phyloP scores from a whole-genome alignment of 53 echinoderm and acorn worm genomes.

The Zoroaster sp. region DNA sequence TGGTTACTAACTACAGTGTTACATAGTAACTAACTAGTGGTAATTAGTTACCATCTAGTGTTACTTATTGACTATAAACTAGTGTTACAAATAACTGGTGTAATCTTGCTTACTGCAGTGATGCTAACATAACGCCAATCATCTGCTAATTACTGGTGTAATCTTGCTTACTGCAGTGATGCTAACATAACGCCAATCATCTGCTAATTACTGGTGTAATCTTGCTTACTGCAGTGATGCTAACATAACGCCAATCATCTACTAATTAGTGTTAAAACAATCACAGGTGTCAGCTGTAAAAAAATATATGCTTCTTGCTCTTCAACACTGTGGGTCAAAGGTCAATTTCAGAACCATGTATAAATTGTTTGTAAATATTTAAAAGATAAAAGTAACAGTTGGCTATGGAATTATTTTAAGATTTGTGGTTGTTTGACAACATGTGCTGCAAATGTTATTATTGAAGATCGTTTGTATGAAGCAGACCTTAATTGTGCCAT shows the following conservation, averaged over 20 bases:
- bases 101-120: not conserved
- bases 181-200: not conserved
- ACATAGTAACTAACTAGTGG: not conserved
- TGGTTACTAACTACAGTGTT: not conserved
- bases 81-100: not conserved
- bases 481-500: slow-evolving; percentile 28
- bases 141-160: not conserved
- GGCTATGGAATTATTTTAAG: not conserved
- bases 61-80: not conserved
- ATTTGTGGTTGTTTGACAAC: not conserved
- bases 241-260: not conserved
- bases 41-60: not conserved
- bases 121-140: not conserved
- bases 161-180: not conserved
- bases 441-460: slow-evolving; percentile 28
- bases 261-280: not conserved
- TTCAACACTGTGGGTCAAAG: not conserved
- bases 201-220: not conserved
- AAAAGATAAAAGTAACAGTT: not conserved
- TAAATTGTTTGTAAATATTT: slow-evolving; percentile 8
- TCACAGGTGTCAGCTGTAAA: not conserved
- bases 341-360: not conserved
- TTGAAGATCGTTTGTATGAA: slow-evolving; percentile 32
- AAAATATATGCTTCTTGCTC: not conserved
- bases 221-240: not conserved